Percentiles rank a stretch among this genome's conserved stretches.
phyloP scores from a whole-genome alignment of 2,113 vertebrate species.

The Gallinago media region DNA sequence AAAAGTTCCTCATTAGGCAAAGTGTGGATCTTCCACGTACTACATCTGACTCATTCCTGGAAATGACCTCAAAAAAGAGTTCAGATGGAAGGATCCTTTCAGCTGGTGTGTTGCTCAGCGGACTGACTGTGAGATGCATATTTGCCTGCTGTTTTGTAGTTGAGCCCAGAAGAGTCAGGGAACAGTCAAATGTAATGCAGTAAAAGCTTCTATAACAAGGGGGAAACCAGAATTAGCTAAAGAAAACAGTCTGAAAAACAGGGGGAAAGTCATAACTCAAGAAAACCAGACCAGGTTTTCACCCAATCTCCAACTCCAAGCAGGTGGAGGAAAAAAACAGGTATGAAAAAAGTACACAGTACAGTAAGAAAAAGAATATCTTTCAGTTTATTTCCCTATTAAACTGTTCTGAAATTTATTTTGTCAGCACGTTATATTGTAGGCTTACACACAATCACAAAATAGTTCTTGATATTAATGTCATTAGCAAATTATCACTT shows the following conservation, averaged over 20 bases:
- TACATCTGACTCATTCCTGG: conserved; percentile 48
- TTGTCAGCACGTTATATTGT: neutral
- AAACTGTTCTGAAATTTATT: neutral
- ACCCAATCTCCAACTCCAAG: neutral
- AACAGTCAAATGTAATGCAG: neutral
- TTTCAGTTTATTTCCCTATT: neutral
- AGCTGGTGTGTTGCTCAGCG: neutral
- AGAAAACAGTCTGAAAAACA: neutral
- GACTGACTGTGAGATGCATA: neutral
- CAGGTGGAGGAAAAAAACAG: neutral
- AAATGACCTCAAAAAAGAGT: conserved; percentile 39
- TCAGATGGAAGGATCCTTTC: conserved; percentile 40
- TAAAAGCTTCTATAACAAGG: neutral
- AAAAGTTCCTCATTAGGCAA: conserved; percentile 29
- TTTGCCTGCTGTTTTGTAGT: neutral
- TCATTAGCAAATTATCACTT: neutral
- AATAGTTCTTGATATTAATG: neutral
- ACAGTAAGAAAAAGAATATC: neutral
- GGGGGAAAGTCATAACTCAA: neutral
- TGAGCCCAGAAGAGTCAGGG: neutral
- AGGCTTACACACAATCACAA: neutral
- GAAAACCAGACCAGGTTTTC: neutral
- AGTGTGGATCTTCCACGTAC: neutral
- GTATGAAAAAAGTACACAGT: neutral
- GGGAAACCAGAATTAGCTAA: neutral